Percentiles rank a stretch among this genome's conserved stretches.
These are phyloP conservation scores for Semicossyphus pulcher DNA, from an alignment of 2,113 vertebrate genomes.

Conservation along the genomic window DNA sequence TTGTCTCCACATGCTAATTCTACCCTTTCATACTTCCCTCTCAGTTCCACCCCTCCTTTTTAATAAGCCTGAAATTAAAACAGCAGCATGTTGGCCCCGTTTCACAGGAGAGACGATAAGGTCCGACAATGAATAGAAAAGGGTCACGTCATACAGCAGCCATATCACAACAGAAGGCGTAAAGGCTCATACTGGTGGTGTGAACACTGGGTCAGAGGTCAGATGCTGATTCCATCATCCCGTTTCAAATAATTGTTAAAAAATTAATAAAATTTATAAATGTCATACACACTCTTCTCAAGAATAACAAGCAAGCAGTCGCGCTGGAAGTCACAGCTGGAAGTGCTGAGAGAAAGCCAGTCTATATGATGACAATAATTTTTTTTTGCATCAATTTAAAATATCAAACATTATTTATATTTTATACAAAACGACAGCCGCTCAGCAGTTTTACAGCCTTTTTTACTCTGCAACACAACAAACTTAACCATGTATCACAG, in stretches of 20 bases:
- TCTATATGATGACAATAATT: too few species aligned
- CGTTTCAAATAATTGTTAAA: slow-evolving; percentile 15
- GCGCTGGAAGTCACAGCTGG: too few species aligned
- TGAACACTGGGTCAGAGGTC: slow-evolving; percentile 38
- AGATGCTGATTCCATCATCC: slow-evolving; percentile 31
- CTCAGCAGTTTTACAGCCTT: too few species aligned
- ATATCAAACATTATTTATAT: too few species aligned
- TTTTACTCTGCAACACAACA: too few species aligned
- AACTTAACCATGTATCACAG: too few species aligned
- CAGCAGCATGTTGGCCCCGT: slow-evolving; percentile 68
- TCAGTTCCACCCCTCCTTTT: slow-evolving; percentile 68
- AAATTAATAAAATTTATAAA: not conserved
- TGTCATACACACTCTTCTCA: too few species aligned
- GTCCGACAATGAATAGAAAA: slow-evolving; percentile 59
- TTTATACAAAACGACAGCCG: too few species aligned
- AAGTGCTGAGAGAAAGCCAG: too few species aligned
- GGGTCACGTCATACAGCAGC: slow-evolving; percentile 71
- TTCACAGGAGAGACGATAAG: slow-evolving; percentile 69
- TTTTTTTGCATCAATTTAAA: too few species aligned
- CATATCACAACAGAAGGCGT: slow-evolving; percentile 54
- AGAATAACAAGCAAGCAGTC: too few species aligned
- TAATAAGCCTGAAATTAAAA: slow-evolving; percentile 87
- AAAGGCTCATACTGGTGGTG: not conserved
- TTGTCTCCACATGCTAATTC: slow-evolving; percentile 82
- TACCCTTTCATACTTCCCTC: slow-evolving; percentile 81